phyloP scores from a whole-genome alignment of 2,888 invertebrate species.

The Rhorus exstirpatorius region DNA sequence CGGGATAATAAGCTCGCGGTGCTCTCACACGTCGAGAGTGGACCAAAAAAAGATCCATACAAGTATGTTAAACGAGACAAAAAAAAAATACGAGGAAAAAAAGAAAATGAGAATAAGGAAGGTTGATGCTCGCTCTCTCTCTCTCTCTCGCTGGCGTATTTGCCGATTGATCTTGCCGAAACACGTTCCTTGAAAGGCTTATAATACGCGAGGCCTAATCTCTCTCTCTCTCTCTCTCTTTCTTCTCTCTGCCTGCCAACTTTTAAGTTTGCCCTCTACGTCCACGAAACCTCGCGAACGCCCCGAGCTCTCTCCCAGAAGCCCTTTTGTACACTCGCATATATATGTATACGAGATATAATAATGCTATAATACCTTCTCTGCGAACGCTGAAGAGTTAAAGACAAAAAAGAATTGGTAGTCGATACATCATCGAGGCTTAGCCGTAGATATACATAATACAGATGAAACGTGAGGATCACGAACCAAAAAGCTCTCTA shows the following conservation, averaged over 20 bases:
- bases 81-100: conserved; percentile 30
- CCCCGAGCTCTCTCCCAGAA: conserved; percentile 34
- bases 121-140: conserved; percentile 32
- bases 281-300: conserved; percentile 38
- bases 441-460: not conserved
- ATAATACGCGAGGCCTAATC: conserved; percentile 42
- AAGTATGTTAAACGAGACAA: conserved; percentile 29
- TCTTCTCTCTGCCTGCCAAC: conserved; percentile 35
- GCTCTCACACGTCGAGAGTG: conserved; percentile 32
- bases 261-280: conserved; percentile 14
- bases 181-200: conserved; percentile 57
- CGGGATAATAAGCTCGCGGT: conserved; percentile 9
- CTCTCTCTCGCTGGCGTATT: conserved; percentile 22
- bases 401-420: conserved; percentile 19
- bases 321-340: conserved; percentile 21
- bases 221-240: too few species aligned
- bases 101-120: conserved; percentile 12
- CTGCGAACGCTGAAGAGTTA: not conserved
- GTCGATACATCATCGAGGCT: conserved; percentile 11
- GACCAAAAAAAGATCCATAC: conserved; percentile 32
- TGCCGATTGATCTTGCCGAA: conserved; percentile 76
- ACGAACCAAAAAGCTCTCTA: conserved; percentile 1
- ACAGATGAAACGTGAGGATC: not conserved
- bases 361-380: not conserved
- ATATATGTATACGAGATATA: not conserved